These are phyloP conservation scores for Cotesia glomerata DNA, from an alignment of 1,140 invertebrate species.

Conservation along the genomic window DNA sequence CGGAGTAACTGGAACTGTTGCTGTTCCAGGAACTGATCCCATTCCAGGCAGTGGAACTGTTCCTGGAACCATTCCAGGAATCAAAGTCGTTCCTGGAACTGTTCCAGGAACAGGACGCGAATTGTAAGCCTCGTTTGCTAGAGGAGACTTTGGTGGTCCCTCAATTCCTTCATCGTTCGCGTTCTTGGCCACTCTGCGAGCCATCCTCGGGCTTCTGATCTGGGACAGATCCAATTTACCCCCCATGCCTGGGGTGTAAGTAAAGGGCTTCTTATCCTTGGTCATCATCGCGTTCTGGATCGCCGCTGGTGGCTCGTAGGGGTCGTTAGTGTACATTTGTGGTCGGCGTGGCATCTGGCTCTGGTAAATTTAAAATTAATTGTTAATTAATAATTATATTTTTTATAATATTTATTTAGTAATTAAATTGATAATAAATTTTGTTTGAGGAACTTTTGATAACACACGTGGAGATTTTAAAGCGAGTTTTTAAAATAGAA, in stretches of 20 bases:
- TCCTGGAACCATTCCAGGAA: too few relatives aligned
- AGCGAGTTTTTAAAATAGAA: constrained; percentile 6
- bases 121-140: constrained; percentile 54
- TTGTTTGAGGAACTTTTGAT: too few relatives aligned
- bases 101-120: too few relatives aligned
- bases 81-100: too few relatives aligned
- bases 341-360: constrained; percentile 28
- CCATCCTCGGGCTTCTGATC: constrained; percentile 88
- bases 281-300: constrained; percentile 94
- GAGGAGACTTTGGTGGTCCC: constrained; percentile 54
- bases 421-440: too few relatives aligned
- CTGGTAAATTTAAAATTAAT: neutral
- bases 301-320: constrained; percentile 79
- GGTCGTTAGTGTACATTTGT: constrained; percentile 38
- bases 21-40: too few relatives aligned
- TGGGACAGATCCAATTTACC: constrained; percentile 88
- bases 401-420: neutral
- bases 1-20: constrained; percentile 32
- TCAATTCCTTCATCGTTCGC: constrained; percentile 68
- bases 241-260: constrained; percentile 83
- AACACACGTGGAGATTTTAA: neutral
- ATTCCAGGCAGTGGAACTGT: too few relatives aligned
- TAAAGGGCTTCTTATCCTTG: constrained; percentile 95
- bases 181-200: constrained; percentile 75
- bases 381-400: neutral